Evolutionary conservation across 2,888 invertebrate genomes (phyloP).

Genomic region (Syritta pipiens): DNA sequence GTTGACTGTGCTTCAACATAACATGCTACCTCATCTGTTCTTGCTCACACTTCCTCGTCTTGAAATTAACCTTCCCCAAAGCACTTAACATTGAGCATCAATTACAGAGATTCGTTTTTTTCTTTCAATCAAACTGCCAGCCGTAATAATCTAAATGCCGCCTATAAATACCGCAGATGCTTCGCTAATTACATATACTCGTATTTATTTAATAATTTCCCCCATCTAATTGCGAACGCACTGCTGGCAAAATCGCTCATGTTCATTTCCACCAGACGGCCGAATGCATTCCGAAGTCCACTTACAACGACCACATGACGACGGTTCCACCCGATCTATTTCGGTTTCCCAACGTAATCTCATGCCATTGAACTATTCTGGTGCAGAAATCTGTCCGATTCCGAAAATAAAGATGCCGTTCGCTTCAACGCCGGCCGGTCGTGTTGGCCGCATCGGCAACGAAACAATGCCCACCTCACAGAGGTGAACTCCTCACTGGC

Average conservation of each 20-base stretch:
- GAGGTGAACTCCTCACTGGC: conserved; percentile 16
- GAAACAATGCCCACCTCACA: not conserved
- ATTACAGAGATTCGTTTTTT: too few relatives aligned
- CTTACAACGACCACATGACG: conserved; percentile 17
- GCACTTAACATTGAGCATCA: not conserved
- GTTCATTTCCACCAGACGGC: not conserved
- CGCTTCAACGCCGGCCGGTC: too few relatives aligned
- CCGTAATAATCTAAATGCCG: conserved; percentile 5
- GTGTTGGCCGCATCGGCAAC: too few relatives aligned
- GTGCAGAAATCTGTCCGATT: not conserved
- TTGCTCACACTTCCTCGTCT: too few relatives aligned
- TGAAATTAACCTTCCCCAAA: too few relatives aligned
- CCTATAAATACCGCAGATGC: conserved; percentile 20
- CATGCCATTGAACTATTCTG: conserved; percentile 54
- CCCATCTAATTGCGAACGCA: conserved; percentile 10
- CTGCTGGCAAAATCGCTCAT: not conserved
- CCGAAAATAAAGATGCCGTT: conserved; percentile 23
- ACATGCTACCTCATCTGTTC: too few relatives aligned
- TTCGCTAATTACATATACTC: too few relatives aligned
- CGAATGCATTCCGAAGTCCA: conserved; percentile 31
- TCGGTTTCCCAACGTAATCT: conserved; percentile 28
- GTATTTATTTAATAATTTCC: conserved; percentile 19
- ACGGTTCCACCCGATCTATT: conserved; percentile 18
- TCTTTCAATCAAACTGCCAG: not conserved
- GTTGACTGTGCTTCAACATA: too few relatives aligned